A percentile compares a stretch with the other conserved stretches of the same genome.
phyloP scores from a whole-genome alignment of 2,113 vertebrate genomes.

The Callipepla californica region DNA sequence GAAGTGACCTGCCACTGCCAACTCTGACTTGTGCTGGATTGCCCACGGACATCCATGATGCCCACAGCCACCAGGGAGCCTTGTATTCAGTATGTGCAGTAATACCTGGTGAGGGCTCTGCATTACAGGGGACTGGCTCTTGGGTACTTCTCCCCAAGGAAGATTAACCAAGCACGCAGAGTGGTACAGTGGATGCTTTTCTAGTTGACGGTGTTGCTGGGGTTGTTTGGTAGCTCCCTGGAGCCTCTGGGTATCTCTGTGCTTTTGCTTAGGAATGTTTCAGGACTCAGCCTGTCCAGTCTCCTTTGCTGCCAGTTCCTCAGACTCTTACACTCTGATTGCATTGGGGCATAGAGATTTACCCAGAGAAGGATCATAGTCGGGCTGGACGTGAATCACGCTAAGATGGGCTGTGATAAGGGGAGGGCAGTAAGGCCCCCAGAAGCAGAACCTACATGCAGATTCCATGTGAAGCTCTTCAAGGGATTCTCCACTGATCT shows the following conservation, averaged over 20 bases:
- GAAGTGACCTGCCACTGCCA: background rate
- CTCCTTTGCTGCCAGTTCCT: background rate
- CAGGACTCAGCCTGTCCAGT: background rate
- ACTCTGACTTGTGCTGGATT: background rate
- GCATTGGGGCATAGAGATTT: background rate
- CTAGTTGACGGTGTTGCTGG: background rate
- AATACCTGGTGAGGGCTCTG: background rate
- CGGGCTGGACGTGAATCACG: background rate
- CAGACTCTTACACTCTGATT: background rate
- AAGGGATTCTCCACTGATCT: background rate
- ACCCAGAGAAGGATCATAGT: background rate
- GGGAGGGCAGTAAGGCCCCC: background rate
- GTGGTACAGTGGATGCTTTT: background rate
- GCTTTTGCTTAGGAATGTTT: background rate
- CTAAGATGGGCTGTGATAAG: background rate
- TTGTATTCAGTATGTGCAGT: background rate
- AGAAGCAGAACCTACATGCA: background rate
- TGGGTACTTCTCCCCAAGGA: background rate
- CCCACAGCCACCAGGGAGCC: background rate
- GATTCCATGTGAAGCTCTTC: background rate
- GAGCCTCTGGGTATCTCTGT: background rate
- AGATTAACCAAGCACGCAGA: background rate
- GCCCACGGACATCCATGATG: background rate
- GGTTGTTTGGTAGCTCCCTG: background rate
- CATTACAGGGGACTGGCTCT: fast-evolving